These are phyloP conservation scores for Thamnaconus septentrionalis DNA, from an alignment of 2,113 vertebrate genomes.

Conservation along the genomic window DNA sequence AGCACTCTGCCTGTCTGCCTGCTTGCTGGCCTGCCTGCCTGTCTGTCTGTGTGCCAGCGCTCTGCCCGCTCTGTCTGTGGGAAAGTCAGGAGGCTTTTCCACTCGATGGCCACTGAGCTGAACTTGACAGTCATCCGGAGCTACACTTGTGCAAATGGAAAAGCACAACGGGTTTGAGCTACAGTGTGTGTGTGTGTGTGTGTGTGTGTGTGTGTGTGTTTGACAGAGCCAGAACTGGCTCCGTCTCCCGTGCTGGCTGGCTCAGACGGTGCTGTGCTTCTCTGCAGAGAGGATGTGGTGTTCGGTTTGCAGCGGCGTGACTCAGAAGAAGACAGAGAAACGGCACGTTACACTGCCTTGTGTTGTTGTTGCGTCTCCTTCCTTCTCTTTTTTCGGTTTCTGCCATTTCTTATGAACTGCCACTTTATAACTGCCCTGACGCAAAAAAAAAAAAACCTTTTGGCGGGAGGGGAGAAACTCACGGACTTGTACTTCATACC, in stretches of 20 bases:
- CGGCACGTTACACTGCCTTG: background rate
- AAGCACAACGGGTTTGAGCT: slow-evolving; percentile 8
- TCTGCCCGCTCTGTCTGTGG: slow-evolving; percentile 29
- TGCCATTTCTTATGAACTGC: slow-evolving; percentile 25
- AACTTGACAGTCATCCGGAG: slow-evolving; percentile 37
- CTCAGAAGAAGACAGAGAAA: slow-evolving; percentile 10
- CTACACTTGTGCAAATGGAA: slow-evolving; percentile 23
- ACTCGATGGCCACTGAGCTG: slow-evolving; percentile 38
- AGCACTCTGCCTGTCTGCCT: background rate
- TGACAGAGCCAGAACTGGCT: too few relatives aligned
- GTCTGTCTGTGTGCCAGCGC: background rate
- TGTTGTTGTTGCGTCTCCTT: slow-evolving; percentile 27
- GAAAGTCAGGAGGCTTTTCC: slow-evolving; percentile 39
- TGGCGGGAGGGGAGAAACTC: too few relatives aligned
- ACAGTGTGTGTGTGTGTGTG: background rate
- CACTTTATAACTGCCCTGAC: background rate
- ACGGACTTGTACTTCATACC: too few relatives aligned
- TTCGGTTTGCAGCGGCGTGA: background rate
- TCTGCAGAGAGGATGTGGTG: background rate
- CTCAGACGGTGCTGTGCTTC: too few relatives aligned
- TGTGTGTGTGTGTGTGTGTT: background rate
- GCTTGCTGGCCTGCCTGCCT: background rate
- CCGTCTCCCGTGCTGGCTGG: too few relatives aligned
- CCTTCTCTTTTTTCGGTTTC: slow-evolving; percentile 50
- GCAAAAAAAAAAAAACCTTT: too few relatives aligned